These are phyloP conservation scores for Pseudococcus jackbeardsleyi DNA, from an alignment of 2,888 invertebrate species.

Conservation along the genomic window DNA sequence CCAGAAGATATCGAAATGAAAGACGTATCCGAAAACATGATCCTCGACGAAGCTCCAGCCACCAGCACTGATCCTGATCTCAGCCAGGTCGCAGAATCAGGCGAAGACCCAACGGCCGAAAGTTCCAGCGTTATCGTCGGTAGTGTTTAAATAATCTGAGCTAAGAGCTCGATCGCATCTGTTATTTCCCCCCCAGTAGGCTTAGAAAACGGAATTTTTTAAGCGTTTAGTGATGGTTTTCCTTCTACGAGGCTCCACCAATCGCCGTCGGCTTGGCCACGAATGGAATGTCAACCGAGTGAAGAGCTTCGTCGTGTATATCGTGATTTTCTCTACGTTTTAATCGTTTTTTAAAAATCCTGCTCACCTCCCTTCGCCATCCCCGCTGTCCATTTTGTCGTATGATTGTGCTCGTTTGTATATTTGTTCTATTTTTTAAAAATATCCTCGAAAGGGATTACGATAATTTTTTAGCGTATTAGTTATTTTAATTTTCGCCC, in stretches of 20 bases:
- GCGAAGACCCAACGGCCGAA: not conserved
- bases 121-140: conserved; percentile 26
- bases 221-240: conserved; percentile 6
- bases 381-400: not conserved
- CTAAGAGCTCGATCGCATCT: not conserved
- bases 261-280: not conserved
- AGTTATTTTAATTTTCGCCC: not conserved
- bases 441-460: not conserved
- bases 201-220: conserved; percentile 46
- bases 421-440: not conserved
- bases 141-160: not conserved
- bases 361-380: not conserved
- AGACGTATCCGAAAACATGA: conserved; percentile 40
- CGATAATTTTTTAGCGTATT: not conserved
- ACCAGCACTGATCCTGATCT: not conserved
- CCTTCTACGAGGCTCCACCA: not conserved
- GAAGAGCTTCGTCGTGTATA: conserved; percentile 7
- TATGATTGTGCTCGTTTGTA: not conserved
- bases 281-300: not conserved
- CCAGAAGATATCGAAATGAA: conserved; percentile 57
- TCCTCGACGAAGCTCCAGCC: not conserved
- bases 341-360: not conserved
- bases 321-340: not conserved
- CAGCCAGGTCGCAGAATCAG: not conserved
- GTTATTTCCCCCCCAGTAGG: not conserved